A percentile compares a stretch with the other conserved stretches of the same genome.
These are phyloP conservation scores for Dasyurus viverrinus DNA, from an alignment of 2,113 vertebrate species.

Conservation along the genomic window DNA sequence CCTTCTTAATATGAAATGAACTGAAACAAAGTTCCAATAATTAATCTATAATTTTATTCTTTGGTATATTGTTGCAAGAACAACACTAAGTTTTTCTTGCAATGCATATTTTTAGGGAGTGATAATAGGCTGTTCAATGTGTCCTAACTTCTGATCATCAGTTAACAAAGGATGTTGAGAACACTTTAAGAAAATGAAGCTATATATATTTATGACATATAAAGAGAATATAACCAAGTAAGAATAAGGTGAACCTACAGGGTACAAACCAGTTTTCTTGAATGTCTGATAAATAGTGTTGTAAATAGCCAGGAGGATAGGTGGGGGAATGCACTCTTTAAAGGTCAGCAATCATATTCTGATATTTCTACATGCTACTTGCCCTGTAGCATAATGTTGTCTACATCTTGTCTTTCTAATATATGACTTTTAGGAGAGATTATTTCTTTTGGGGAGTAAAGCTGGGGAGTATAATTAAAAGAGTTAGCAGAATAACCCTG, in stretches of 20 bases:
- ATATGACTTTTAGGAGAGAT: background rate
- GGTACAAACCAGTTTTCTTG: background rate
- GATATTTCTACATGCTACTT: background rate
- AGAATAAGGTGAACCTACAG: background rate
- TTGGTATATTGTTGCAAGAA: background rate
- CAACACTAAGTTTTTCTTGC: background rate
- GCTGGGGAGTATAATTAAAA: background rate
- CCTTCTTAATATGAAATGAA: background rate
- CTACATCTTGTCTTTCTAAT: background rate
- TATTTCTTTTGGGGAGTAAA: background rate
- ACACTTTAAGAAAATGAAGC: background rate
- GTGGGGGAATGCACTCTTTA: background rate
- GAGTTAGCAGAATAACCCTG: background rate
- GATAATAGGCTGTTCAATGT: background rate
- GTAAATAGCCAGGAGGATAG: background rate
- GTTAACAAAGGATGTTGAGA: background rate
- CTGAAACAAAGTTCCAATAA: background rate
- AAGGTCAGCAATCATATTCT: background rate
- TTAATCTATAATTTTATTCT: background rate
- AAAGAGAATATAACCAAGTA: background rate
- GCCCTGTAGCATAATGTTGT: background rate
- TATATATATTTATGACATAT: background rate
- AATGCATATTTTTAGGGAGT: background rate
- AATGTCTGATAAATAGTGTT: background rate
- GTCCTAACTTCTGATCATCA: background rate